These are phyloP conservation scores for Eumeta japonica DNA, from an alignment of 1,140 invertebrate genomes.

Conservation along the genomic window DNA sequence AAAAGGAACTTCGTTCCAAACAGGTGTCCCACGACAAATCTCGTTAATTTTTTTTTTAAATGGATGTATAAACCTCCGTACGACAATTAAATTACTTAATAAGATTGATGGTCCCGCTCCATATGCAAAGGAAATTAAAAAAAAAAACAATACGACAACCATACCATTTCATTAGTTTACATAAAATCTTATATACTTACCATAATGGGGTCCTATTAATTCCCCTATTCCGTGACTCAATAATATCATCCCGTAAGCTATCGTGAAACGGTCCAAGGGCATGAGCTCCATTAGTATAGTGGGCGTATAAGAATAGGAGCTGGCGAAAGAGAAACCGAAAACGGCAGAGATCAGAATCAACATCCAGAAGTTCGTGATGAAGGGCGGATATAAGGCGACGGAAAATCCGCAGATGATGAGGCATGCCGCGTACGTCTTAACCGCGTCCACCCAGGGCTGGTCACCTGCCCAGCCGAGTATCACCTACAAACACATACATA, in stretches of 20 bases:
- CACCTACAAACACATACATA: too few relatives aligned
- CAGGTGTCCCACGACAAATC: too few relatives aligned
- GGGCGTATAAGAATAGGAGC: conserved; percentile 82
- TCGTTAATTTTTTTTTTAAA: too few relatives aligned
- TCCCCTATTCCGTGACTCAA: conserved; percentile 78
- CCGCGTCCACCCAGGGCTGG: conserved; percentile 79
- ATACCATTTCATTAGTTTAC: too few relatives aligned
- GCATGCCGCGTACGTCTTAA: conserved; percentile 75
- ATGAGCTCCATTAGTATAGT: conserved; percentile 71
- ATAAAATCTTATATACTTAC: too few relatives aligned
- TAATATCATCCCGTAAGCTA: conserved; percentile 83
- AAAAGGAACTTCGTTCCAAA: too few relatives aligned
- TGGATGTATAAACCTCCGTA: too few relatives aligned
- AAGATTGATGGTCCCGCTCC: too few relatives aligned
- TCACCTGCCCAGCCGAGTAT: conserved; percentile 86
- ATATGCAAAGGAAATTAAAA: too few relatives aligned
- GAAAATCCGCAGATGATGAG: conserved; percentile 74
- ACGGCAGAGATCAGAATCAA: conserved; percentile 60
- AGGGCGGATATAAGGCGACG: conserved; percentile 67
- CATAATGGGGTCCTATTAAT: conserved; percentile 61
- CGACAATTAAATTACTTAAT: too few relatives aligned
- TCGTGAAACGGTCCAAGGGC: conserved; percentile 69
- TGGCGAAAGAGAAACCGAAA: conserved; percentile 83
- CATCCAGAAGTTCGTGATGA: conserved; percentile 59
- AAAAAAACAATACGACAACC: too few relatives aligned